phyloP scores from a whole-genome alignment of 2,888 invertebrate species.

The Nomada fucata region DNA sequence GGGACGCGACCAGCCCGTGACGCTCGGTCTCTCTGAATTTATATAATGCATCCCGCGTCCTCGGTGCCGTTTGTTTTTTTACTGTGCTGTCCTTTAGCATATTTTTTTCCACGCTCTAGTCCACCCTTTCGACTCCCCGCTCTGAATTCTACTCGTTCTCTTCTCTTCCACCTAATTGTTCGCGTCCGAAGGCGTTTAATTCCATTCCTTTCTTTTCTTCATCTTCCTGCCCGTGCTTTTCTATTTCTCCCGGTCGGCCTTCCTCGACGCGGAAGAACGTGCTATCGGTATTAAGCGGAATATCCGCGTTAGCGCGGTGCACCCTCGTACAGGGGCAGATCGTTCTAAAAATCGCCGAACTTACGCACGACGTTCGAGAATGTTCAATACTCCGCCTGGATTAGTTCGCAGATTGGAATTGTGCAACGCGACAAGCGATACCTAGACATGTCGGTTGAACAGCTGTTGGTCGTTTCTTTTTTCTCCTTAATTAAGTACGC shows the following conservation, averaged over 20 bases:
- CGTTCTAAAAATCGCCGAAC: neutral
- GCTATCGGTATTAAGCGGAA: slow-evolving; percentile 41
- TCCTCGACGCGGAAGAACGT: slow-evolving; percentile 5
- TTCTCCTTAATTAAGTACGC: no score
- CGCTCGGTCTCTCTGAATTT: slow-evolving; percentile 69
- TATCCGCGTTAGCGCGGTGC: neutral
- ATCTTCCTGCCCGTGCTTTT: neutral
- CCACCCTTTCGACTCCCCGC: slow-evolving; percentile 43
- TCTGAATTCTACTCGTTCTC: slow-evolving; percentile 41
- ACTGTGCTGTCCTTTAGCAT: slow-evolving; percentile 45
- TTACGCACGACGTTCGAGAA: neutral
- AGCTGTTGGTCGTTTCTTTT: neutral
- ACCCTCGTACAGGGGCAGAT: no score
- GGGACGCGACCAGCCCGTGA: slow-evolving; percentile 33
- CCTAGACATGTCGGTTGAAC: neutral
- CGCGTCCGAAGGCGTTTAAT: slow-evolving; percentile 53
- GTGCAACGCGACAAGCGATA: neutral
- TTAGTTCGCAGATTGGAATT: neutral
- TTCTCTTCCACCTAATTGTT: slow-evolving; percentile 52
- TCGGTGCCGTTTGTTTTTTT: slow-evolving; percentile 45
- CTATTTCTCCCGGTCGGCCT: neutral
- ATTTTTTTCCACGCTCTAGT: slow-evolving; percentile 63
- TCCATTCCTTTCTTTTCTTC: slow-evolving; percentile 15
- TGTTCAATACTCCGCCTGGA: neutral
- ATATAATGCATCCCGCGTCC: slow-evolving; percentile 73